Evolutionary conservation across 1,140 invertebrate species (phyloP).

Genomic region (Cherax destructor): DNA sequence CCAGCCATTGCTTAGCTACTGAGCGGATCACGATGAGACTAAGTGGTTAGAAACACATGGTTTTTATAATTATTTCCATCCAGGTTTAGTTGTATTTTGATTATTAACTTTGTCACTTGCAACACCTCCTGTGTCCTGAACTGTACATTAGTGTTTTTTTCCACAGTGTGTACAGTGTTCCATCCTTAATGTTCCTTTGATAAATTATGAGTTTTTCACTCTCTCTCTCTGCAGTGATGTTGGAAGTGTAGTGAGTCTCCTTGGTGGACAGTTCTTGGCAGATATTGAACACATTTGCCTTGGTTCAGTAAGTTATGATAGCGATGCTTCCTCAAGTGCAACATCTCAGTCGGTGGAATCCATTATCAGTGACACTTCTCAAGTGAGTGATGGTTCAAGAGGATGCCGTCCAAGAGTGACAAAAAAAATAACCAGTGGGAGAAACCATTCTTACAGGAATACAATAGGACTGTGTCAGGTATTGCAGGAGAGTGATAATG

Average conservation of each 20-base stretch:
- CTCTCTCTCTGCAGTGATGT: slow-evolving; percentile 44
- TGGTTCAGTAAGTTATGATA: slow-evolving; percentile 61
- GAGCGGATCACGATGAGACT: too few species aligned
- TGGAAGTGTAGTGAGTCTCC: slow-evolving; percentile 50
- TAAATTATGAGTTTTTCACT: too few species aligned
- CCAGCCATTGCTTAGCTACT: too few species aligned
- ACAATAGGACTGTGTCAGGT: neutral
- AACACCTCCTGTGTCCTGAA: too few species aligned
- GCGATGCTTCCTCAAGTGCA: slow-evolving; percentile 54
- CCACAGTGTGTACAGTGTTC: too few species aligned
- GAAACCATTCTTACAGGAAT: neutral
- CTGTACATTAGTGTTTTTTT: too few species aligned
- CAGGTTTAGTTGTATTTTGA: too few species aligned
- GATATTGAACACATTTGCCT: slow-evolving; percentile 63
- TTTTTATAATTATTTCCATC: too few species aligned
- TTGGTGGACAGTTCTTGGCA: slow-evolving; percentile 60
- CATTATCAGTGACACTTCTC: slow-evolving; percentile 53
- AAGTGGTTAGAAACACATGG: too few species aligned
- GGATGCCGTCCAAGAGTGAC: slow-evolving; percentile 55
- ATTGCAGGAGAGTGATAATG: slow-evolving; percentile 5
- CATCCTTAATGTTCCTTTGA: too few species aligned
- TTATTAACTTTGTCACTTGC: too few species aligned
- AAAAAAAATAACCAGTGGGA: neutral
- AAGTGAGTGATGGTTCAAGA: slow-evolving; percentile 40
- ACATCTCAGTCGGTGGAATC: slow-evolving; percentile 52